These are phyloP conservation scores for Eristalinus sepulchralis DNA, from an alignment of 2,888 invertebrate genomes.

Conservation along the genomic window DNA sequence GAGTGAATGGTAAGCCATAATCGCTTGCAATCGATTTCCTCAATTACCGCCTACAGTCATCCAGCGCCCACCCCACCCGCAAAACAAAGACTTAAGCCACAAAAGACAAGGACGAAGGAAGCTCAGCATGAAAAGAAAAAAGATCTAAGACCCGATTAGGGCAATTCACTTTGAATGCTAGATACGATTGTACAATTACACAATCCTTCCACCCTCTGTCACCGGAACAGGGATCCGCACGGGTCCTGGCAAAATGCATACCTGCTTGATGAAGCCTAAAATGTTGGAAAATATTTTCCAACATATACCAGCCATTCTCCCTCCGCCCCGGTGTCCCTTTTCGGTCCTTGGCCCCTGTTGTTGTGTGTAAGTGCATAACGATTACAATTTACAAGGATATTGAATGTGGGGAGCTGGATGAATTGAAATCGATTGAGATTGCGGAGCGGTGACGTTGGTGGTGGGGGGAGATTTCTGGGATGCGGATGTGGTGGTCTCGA, in stretches of 20 bases:
- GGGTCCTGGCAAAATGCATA: slow-evolving; percentile 37
- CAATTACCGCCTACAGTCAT: slow-evolving; percentile 4
- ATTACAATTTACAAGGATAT: slow-evolving; percentile 38
- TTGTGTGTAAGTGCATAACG: slow-evolving; percentile 46
- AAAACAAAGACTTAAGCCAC: slow-evolving; percentile 11
- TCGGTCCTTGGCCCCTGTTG: not conserved
- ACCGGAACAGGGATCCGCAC: not conserved
- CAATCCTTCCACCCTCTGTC: slow-evolving; percentile 7
- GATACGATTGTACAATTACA: slow-evolving; percentile 39
- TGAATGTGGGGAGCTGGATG: not conserved
- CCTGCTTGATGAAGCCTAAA: slow-evolving; percentile 47
- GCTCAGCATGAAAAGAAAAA: slow-evolving; percentile 8
- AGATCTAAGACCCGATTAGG: slow-evolving; percentile 39
- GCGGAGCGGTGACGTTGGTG: not conserved
- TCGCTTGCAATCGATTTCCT: slow-evolving; percentile 39
- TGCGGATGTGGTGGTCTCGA: not conserved
- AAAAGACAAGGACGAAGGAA: not conserved
- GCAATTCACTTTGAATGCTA: slow-evolving; percentile 54
- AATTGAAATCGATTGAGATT: not conserved
- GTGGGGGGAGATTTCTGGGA: not conserved
- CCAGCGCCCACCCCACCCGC: not conserved
- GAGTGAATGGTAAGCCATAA: not conserved
- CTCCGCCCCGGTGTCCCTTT: not conserved
- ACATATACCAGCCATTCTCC: not conserved
- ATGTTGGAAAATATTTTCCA: slow-evolving; percentile 54